Percentiles rank a stretch among this genome's conserved stretches.
These are phyloP conservation scores for Spisula solida DNA, from an alignment of 2,888 invertebrate genomes.

Conservation along the genomic window DNA sequence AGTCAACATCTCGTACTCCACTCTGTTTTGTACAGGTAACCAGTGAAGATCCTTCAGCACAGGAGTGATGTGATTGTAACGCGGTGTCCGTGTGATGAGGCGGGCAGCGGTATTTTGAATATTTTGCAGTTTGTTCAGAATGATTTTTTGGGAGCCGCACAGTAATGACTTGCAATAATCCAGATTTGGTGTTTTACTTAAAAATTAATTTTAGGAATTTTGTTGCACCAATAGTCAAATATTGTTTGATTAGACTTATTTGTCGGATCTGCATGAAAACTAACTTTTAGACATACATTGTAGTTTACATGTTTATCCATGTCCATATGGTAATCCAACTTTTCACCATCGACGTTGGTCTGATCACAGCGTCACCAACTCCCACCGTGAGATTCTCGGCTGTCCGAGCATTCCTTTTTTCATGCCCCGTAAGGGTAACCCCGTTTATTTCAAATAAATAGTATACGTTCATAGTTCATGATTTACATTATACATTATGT, in stretches of 20 bases:
- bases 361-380: no score
- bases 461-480: no score
- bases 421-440: no score
- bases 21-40: conserved; percentile 50
- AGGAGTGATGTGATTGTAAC: conserved; percentile 33
- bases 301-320: conserved; percentile 40
- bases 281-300: background rate
- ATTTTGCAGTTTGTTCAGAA: conserved; percentile 26
- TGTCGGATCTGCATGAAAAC: conserved; percentile 7
- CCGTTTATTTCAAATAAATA: no score
- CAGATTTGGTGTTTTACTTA: conserved; percentile 27
- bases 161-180: conserved; percentile 46
- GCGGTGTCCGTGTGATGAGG: conserved; percentile 32
- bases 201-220: conserved; percentile 17
- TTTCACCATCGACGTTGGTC: conserved; percentile 35
- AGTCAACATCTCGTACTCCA: conserved; percentile 16
- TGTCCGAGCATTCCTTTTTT: conserved; percentile 24
- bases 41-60: conserved; percentile 52
- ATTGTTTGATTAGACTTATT: background rate
- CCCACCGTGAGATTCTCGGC: no score
- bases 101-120: conserved; percentile 56
- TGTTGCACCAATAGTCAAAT: background rate
- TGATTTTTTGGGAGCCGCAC: background rate
- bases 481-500: no score
- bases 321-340: conserved; percentile 8